Percentiles rank a stretch among this genome's conserved stretches.
Conservation (phyloP, 2,113 vertebrate species). For the Alexandromys fortis region DNA sequence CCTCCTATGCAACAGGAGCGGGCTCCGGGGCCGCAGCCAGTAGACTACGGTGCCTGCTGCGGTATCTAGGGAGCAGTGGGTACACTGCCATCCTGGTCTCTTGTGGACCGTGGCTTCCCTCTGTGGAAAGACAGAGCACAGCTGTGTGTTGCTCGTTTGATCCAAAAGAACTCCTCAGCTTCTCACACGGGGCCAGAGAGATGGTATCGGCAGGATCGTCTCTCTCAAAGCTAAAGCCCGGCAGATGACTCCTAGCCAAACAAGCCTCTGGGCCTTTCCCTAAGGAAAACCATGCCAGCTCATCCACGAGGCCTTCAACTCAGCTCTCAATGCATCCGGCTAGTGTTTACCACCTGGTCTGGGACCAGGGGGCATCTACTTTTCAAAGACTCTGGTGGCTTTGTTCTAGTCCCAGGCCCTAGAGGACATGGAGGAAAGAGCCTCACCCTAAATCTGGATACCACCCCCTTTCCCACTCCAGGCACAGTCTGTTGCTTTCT, state of each 20-base stretch:
- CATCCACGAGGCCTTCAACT: neutral
- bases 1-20: neutral
- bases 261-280: neutral
- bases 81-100: neutral
- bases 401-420: conserved; percentile 30
- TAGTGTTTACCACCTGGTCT: conserved; percentile 37
- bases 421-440: neutral
- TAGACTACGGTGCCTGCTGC: accelerated
- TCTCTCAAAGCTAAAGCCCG: neutral
- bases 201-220: conserved; percentile 6
- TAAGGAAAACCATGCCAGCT: neutral
- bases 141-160: neutral
- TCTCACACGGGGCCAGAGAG: neutral
- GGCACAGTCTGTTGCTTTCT: conserved; percentile 72
- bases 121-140: neutral
- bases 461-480: conserved; percentile 37
- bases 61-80: neutral
- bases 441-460: conserved; percentile 57
- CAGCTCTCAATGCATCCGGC: conserved; percentile 56
- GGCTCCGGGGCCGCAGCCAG: neutral
- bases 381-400: conserved; percentile 50
- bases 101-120: too few relatives aligned
- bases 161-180: neutral
- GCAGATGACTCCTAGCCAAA: neutral
- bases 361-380: conserved; percentile 59